Evolutionary conservation across 2,797 vertebrate species (phyloP).

Genomic region (Paramormyrops hopkinsi): DNA sequence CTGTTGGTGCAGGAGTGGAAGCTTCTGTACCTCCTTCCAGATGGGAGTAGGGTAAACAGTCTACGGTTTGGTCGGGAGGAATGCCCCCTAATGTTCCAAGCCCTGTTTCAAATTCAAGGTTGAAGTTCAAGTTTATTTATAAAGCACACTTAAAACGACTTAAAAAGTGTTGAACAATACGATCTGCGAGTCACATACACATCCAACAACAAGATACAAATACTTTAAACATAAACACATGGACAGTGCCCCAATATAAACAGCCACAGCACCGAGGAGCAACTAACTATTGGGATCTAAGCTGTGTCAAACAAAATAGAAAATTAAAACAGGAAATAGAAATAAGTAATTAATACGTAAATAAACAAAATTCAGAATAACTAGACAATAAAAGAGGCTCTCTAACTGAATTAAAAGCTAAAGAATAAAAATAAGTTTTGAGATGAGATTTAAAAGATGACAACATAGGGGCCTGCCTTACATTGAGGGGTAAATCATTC

Average conservation of each 20-base stretch:
- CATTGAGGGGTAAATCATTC: background rate
- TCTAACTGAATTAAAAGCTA: background rate
- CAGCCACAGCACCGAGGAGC: background rate
- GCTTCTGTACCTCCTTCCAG: background rate
- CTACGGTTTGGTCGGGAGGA: background rate
- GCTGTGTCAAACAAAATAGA: background rate
- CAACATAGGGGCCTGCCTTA: background rate
- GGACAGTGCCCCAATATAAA: background rate
- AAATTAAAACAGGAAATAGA: background rate
- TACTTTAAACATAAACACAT: background rate
- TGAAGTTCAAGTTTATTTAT: background rate
- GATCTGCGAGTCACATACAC: background rate
- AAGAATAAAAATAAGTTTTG: background rate
- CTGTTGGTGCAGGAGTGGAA: background rate
- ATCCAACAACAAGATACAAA: background rate
- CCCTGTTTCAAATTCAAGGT: background rate
- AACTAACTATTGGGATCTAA: background rate
- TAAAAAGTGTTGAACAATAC: background rate
- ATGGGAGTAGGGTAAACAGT: background rate
- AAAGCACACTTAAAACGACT: background rate
- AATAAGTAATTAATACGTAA: background rate
- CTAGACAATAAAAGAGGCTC: background rate
- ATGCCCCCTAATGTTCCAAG: background rate
- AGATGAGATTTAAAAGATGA: background rate
- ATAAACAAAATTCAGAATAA: background rate